Evolutionary conservation across 2,888 invertebrate genomes (phyloP).

Genomic region (Drosophila fulvimacula): DNA sequence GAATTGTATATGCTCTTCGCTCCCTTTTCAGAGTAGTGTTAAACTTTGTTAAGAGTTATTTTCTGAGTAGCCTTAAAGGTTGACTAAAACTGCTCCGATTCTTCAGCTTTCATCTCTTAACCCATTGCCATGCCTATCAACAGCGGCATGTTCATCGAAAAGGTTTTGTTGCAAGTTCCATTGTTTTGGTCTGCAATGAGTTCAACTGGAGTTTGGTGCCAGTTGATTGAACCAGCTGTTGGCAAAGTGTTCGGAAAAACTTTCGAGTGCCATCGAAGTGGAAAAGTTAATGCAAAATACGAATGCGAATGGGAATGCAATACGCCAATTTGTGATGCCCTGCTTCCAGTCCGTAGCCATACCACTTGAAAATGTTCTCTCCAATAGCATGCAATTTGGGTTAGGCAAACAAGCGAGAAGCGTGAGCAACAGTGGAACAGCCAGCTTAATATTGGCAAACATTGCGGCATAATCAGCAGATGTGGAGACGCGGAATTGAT

Average conservation of each 20-base stretch:
- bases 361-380: conserved; percentile 41
- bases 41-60: background rate
- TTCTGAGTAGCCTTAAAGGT: background rate
- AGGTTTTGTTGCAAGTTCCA: conserved; percentile 28
- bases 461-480: conserved; percentile 71
- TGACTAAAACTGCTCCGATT: background rate
- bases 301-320: conserved; percentile 20
- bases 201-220: conserved; percentile 29
- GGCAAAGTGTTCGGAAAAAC: conserved; percentile 59
- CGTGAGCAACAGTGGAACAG: conserved; percentile 5
- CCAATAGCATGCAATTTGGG: conserved; percentile 77
- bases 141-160: background rate
- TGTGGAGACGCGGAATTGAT: conserved; percentile 7
- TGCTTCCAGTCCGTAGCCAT: background rate
- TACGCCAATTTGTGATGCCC: conserved; percentile 30
- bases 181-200: conserved; percentile 12
- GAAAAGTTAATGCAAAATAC: conserved; percentile 56
- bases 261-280: conserved; percentile 62
- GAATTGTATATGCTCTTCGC: background rate
- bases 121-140: background rate
- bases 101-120: background rate
- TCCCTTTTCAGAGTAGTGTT: background rate
- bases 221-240: conserved; percentile 63
- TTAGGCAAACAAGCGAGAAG: conserved; percentile 71
- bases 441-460: conserved; percentile 52